Conservation (phyloP, 2,113 vertebrate genomes). For the Pan troglodytes region NHGRI_mPanTro3-v2.1_pri NC_072401.2:7499001-7499500, state of each 20-base stretch:
- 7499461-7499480: accelerated
- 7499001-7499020: too few relatives aligned
- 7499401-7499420: accelerated
- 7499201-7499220: accelerated
- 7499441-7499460: accelerated
- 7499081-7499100: accelerated
- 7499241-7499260: background rate
- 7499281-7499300: background rate
- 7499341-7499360: accelerated
- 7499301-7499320: background rate
- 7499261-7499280: too few relatives aligned
- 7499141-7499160: accelerated
- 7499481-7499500: accelerated
- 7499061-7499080: background rate
- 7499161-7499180: accelerated
- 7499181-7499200: accelerated
- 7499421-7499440: accelerated
- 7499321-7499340: accelerated
- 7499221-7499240: accelerated
- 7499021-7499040: background rate
- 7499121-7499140: accelerated
- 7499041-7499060: background rate
- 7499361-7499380: background rate
- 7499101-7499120: accelerated
- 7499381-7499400: accelerated